Evolutionary conservation across 2,888 invertebrate species (phyloP).

Genomic region (Philaethria dido): DNA sequence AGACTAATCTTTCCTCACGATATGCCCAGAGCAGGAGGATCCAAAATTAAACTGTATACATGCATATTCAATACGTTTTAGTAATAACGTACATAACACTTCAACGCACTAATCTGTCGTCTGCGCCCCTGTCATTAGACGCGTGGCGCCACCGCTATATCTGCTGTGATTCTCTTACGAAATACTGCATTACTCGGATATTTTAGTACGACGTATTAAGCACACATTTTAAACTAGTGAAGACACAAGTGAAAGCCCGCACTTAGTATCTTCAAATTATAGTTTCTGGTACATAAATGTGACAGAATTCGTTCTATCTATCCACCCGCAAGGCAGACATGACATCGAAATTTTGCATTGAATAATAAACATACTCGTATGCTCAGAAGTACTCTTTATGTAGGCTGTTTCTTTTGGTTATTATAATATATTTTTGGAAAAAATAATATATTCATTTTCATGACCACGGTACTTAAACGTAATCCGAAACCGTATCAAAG

Average conservation of each 20-base stretch:
- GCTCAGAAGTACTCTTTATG: neutral
- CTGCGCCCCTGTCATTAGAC: conserved; percentile 58
- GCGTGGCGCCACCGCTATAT: conserved; percentile 56
- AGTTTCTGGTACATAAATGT: neutral
- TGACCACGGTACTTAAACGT: too few species aligned
- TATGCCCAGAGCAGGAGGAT: conserved; percentile 4
- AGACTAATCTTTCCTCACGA: conserved; percentile 15
- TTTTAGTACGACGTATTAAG: conserved; percentile 13
- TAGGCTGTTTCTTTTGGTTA: neutral
- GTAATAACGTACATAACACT: conserved; percentile 23
- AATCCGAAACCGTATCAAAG: too few species aligned
- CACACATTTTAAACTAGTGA: conserved; percentile 6
- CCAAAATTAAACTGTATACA: conserved; percentile 1
- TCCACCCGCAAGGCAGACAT: neutral
- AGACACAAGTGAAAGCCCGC: neutral
- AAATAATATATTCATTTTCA: too few species aligned
- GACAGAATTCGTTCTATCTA: conserved; percentile 8
- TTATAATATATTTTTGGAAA: neutral
- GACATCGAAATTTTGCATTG: neutral
- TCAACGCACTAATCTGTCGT: conserved; percentile 24
- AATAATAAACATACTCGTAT: neutral
- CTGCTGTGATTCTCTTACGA: conserved; percentile 26
- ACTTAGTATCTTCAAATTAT: conserved; percentile 3
- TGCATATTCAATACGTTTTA: conserved; percentile 24
- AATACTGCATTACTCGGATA: conserved; percentile 27